Evolutionary conservation across 2,113 vertebrate species (phyloP), one percentile per base, ranked within the genome.

Genomic region (Talpa occidentalis): DNA sequence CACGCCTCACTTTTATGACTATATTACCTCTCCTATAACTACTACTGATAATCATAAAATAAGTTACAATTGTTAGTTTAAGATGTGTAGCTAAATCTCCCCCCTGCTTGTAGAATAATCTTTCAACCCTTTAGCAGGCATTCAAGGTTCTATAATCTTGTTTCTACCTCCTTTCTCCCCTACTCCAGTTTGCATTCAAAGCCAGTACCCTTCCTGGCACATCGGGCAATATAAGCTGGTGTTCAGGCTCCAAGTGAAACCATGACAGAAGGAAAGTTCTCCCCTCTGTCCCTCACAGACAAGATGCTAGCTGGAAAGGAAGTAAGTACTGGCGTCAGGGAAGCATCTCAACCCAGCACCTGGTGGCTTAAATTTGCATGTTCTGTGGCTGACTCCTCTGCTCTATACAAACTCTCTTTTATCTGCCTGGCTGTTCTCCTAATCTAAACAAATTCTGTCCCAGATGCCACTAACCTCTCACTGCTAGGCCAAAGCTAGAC

Each of bases 381-480:
- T 66, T 72, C 92, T 59, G 2, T 60, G 44, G 22, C 40, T 59
- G 73, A 81, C 42, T 19, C 49, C 47, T 95, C 64, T 60, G 52
- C 37, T 90, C 49, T 72, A 4, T 74, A 90, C 56, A 84, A 93
- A 86, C 59, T 49, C 62, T 86, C n/a, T 42, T 96, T 92, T 21
- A 59, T 59, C 66, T 87, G 69, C 77, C 82, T 77, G 59, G 59
- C 62, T 89, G 24, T 91, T 67, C 52, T 73, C 54, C 72, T 8
- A 3, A 30, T 93, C 66, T 88, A 96, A 94, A 96, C 92, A 96
- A 96, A 96, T 92, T 90, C 42, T 96, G 54, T 54, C 32, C 66
- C 32, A 66, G 30, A 88, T 30, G n/a, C 52, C 66, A 89, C 40
- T 83, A 77, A 66, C 26, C 1, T 93, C 78, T 96, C 52, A n/a